These are phyloP conservation scores for Silurus glanis DNA, from an alignment of 2,113 vertebrate species.

Conservation along the genomic window DNA sequence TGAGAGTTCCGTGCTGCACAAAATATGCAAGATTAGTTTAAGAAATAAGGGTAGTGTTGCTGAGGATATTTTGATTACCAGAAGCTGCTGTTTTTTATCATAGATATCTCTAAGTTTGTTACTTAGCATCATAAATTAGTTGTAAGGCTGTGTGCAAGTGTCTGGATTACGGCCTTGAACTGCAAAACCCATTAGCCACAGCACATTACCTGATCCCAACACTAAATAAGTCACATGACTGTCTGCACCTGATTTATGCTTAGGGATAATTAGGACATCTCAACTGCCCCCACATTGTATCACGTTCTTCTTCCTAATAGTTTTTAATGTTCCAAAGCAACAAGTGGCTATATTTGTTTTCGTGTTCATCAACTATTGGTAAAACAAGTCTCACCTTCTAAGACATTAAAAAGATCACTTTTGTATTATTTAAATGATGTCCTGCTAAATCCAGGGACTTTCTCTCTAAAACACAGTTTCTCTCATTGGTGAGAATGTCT, in stretches of 20 bases:
- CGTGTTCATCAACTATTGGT: not conserved
- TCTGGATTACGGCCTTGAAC: not conserved
- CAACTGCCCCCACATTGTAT: too few species aligned
- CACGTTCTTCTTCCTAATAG: too few species aligned
- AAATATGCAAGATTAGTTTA: constrained; percentile 41
- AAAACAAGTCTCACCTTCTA: not conserved
- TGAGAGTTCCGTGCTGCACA: constrained; percentile 35
- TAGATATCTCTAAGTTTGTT: not conserved
- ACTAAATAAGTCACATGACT: too few species aligned
- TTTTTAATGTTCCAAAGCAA: not conserved
- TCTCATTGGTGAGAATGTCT: not conserved
- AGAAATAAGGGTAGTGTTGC: constrained; percentile 21
- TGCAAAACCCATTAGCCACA: too few species aligned
- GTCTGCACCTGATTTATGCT: too few species aligned
- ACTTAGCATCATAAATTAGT: not conserved
- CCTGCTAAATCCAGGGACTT: not conserved
- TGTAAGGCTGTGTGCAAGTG: not conserved
- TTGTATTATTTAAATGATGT: not conserved
- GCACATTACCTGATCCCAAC: too few species aligned
- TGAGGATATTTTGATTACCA: not conserved
- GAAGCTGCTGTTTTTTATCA: not conserved
- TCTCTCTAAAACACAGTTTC: not conserved
- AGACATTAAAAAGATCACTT: not conserved
- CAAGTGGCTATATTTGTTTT: not conserved
- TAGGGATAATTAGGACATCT: too few species aligned